Evolutionary conservation across 2,888 invertebrate genomes (phyloP).

Genomic region (Junonia oenone): DNA sequence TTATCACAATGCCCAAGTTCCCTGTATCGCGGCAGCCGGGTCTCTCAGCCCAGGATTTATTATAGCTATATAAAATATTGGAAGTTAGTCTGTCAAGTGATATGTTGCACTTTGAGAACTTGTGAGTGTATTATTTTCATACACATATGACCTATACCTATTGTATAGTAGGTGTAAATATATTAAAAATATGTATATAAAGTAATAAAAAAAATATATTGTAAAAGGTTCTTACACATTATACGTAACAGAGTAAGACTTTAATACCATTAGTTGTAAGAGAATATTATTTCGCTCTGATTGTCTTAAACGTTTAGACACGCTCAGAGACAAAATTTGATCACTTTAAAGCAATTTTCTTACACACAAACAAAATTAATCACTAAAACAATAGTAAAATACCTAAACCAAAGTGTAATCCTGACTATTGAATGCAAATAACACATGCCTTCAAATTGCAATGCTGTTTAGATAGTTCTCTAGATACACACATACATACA

Average conservation of each 20-base stretch:
- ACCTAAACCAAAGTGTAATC: not conserved
- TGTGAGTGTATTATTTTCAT: not conserved
- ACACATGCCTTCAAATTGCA: not conserved
- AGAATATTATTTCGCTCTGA: no score
- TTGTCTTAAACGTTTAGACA: no score
- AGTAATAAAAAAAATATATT: no score
- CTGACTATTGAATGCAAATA: not conserved
- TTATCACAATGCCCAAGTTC: constrained; percentile 41
- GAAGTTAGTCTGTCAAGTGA: constrained; percentile 14
- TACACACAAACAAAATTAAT: not conserved
- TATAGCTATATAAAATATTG: constrained; percentile 18
- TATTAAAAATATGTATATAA: no score
- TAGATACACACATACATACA: not conserved
- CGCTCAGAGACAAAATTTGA: no score
- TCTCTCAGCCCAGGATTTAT: constrained; percentile 19
- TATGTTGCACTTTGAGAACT: not conserved
- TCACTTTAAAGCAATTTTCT: no score
- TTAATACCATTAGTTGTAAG: no score
- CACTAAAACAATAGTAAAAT: not conserved
- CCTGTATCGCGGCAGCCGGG: constrained; percentile 37
- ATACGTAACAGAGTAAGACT: no score
- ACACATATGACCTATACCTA: no score
- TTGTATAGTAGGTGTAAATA: no score
- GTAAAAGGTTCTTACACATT: no score
- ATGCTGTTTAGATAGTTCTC: not conserved